phyloP scores from a whole-genome alignment of 2,888 invertebrate genomes.

The Machimus atricapillus region DNA sequence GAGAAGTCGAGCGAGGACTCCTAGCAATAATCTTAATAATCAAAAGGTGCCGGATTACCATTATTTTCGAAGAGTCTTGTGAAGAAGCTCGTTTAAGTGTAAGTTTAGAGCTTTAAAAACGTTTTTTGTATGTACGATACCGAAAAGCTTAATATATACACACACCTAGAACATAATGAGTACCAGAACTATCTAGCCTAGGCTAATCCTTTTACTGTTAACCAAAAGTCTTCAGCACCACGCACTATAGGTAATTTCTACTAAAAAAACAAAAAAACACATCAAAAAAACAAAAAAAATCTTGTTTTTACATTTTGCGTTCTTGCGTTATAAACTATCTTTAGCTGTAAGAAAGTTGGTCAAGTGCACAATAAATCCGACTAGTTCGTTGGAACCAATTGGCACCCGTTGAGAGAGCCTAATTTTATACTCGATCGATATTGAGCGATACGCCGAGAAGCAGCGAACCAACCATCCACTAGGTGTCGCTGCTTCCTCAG shows the following conservation, averaged over 20 bases:
- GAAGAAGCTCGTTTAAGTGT: slow-evolving; percentile 22
- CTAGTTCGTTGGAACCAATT: slow-evolving; percentile 55
- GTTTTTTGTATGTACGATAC: slow-evolving; percentile 29
- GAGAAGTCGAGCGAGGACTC: neutral
- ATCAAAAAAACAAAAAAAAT: neutral
- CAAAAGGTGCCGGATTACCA: slow-evolving; percentile 49
- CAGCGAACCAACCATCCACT: neutral
- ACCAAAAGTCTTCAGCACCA: slow-evolving; percentile 6
- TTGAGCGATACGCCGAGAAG: neutral
- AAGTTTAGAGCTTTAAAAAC: slow-evolving; percentile 31
- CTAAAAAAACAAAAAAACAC: too few relatives aligned
- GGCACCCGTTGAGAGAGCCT: slow-evolving; percentile 47
- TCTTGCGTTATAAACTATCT: slow-evolving; percentile 34
- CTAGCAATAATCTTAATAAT: slow-evolving; percentile 43
- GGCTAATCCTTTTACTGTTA: slow-evolving; percentile 7
- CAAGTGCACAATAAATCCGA: slow-evolving; percentile 53
- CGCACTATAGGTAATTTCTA: slow-evolving; percentile 36
- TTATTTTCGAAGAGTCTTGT: slow-evolving; percentile 34
- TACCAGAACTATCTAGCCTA: slow-evolving; percentile 1
- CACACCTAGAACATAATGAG: slow-evolving; percentile 17
- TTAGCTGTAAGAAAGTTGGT: slow-evolving; percentile 35
- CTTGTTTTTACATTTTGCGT: slow-evolving; percentile 30
- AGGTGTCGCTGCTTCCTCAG: slow-evolving; percentile 19
- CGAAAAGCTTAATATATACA: slow-evolving; percentile 37
- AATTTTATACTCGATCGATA: slow-evolving; percentile 31